phyloP scores from a whole-genome alignment of 2,113 vertebrate genomes.

The Calypte anna region DNA sequence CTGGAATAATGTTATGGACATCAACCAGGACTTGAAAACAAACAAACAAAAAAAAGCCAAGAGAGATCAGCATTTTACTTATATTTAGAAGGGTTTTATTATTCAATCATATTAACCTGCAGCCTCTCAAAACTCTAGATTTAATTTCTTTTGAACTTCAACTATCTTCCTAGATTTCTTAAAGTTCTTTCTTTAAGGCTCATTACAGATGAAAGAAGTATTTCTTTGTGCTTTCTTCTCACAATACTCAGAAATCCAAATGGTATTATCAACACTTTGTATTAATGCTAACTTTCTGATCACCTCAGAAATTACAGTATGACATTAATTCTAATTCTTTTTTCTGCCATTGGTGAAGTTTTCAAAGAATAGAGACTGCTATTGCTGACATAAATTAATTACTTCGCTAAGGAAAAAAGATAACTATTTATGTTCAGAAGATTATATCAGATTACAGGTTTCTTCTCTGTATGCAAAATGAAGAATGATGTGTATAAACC shows the following conservation, averaged over 20 bases:
- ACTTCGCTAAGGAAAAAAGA: neutral
- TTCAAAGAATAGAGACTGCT: neutral
- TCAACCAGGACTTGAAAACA: neutral
- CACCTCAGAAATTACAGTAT: slow-evolving; percentile 24
- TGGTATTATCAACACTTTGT: neutral
- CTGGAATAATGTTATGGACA: neutral
- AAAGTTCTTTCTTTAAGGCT: neutral
- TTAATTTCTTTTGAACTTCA: slow-evolving; percentile 53
- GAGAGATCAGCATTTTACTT: neutral
- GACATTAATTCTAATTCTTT: slow-evolving; percentile 21
- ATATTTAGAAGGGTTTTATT: neutral
- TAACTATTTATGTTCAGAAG: neutral
- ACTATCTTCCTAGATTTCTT: neutral
- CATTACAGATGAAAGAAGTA: slow-evolving; percentile 58
- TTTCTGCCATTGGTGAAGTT: neutral
- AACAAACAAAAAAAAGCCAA: neutral
- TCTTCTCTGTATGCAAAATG: neutral
- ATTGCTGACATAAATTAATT: neutral
- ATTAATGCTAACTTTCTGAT: slow-evolving; percentile 36
- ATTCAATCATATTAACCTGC: slow-evolving; percentile 1
- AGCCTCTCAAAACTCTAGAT: slow-evolving; percentile 2
- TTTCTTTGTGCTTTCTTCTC: neutral
- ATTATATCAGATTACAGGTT: slow-evolving; percentile 1
- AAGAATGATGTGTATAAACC: neutral
- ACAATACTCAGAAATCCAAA: slow-evolving; percentile 25